phyloP scores from a whole-genome alignment of 2,797 vertebrate species.

The Delichon dasypus region DNA sequence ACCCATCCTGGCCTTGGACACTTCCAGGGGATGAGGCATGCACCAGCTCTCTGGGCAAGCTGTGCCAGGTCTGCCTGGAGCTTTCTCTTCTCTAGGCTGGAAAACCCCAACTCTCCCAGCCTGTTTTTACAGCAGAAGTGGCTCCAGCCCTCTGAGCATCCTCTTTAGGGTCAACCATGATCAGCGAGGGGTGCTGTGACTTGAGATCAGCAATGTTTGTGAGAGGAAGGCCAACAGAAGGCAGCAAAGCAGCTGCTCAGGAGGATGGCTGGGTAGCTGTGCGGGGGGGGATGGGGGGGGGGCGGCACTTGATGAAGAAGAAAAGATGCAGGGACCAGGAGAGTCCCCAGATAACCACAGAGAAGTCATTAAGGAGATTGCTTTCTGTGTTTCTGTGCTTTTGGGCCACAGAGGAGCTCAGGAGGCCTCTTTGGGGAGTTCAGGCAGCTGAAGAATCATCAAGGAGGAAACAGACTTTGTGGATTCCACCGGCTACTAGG shows the following conservation, averaged over 20 bases:
- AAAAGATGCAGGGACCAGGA: neutral
- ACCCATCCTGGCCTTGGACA: neutral
- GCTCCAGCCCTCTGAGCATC: neutral
- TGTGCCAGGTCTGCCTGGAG: neutral
- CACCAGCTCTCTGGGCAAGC: neutral
- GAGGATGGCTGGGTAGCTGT: neutral
- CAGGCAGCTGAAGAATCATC: neutral
- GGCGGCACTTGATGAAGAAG: neutral
- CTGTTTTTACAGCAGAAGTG: neutral
- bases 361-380: conserved; percentile 16
- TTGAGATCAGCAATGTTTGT: neutral
- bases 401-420: neutral
- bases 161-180: neutral
- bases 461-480: neutral
- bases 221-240: neutral
- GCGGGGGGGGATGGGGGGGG: no score
- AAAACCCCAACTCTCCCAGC: neutral
- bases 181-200: accelerated
- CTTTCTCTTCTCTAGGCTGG: neutral
- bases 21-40: neutral
- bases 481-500: neutral
- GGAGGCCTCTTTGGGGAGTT: neutral
- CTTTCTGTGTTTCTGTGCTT: neutral
- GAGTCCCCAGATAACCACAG: neutral
- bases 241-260: neutral